Base-by-base conservation (phyloP, 2,797 vertebrate genomes). In the Coracias cyanogaster region DNA sequence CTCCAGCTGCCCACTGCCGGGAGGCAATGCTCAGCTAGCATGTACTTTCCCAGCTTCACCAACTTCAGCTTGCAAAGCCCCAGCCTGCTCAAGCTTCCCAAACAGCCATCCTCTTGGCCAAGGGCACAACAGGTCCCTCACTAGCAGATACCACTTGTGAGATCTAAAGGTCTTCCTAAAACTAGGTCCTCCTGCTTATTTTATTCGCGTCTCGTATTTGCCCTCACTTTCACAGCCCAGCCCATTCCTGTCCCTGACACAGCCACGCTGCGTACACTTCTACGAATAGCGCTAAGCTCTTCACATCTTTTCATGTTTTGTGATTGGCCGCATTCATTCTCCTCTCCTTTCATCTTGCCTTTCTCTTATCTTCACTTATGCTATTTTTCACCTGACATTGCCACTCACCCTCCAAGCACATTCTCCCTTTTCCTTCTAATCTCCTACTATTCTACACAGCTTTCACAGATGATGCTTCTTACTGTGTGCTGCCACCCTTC, bases 71-170 rank as follows among this genome's bases (percentile, higher is more conserved):
- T 10, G 19, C 29, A 15, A 31, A 16, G 25, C 14, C 31, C 15
- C 78, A 60, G 55, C 19, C 35, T 10, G 3, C 64, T 5, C 2
- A 18, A 37, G 45, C 20, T 33, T 80, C 41, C 51, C 1, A 0
- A 69, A 28, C 5, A n/a, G 46, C 24, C 41, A 26, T 11, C 22
- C n/a, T 46, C 41, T 14, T 10, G 29, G 41, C 29, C 55, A 39
- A 70, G 51, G 46, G 35, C 52, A 46, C 35, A 33, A 37, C 7
- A 46, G 35, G 24, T 31, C 24, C 55, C 37, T 69, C n/a, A 11
- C 17, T 19, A 54, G 26, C 22, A 55, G 66, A 37, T 6, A 20
- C 7, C 1, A 2, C 70, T 31, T 51, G 51, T 8, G 15, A 72
- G 58, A 67, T 16, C 31, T 39, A 61, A 82, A 74, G 12, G 16